phyloP scores from a whole-genome alignment of 2,113 vertebrate species.

The Anser brachyrhynchus region DNA sequence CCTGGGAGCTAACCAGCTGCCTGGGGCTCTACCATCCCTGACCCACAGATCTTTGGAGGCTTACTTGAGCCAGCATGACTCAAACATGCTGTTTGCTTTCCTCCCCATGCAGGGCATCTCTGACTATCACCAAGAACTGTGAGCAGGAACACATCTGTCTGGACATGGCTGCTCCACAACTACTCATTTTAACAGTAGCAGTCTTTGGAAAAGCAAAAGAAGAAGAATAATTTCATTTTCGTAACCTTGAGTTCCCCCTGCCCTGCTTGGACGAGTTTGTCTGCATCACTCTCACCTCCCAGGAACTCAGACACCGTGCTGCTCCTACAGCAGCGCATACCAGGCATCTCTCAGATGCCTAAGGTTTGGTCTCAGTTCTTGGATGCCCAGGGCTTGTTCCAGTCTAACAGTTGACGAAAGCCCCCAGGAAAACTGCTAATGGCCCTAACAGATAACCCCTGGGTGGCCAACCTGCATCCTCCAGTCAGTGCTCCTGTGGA shows the following conservation, averaged over 20 bases:
- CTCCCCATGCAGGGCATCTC: not conserved
- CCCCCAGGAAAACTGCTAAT: not conserved
- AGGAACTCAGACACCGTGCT: not conserved
- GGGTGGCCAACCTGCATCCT: not conserved
- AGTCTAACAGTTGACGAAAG: not conserved
- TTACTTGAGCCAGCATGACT: not conserved
- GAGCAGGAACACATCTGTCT: conserved; percentile 43
- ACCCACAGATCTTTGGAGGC: not conserved
- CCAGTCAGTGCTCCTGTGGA: not conserved
- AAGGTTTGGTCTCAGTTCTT: not conserved
- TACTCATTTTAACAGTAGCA: conserved; percentile 62
- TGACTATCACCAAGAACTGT: not conserved
- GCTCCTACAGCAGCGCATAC: not conserved
- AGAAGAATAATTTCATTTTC: conserved; percentile 69
- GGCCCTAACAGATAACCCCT: not conserved
- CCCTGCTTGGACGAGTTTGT: not conserved
- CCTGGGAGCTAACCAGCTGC: not conserved
- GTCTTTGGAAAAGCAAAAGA: conserved; percentile 24
- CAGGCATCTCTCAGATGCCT: not conserved
- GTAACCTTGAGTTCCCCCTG: conserved; percentile 61
- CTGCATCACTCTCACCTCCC: not conserved
- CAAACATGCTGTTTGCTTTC: not conserved
- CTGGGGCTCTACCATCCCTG: not conserved
- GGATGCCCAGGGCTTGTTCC: not conserved
- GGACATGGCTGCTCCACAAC: not conserved